Evolutionary conservation across 2,113 vertebrate species (phyloP).

Genomic region (Camelus bactrianus): DNA sequence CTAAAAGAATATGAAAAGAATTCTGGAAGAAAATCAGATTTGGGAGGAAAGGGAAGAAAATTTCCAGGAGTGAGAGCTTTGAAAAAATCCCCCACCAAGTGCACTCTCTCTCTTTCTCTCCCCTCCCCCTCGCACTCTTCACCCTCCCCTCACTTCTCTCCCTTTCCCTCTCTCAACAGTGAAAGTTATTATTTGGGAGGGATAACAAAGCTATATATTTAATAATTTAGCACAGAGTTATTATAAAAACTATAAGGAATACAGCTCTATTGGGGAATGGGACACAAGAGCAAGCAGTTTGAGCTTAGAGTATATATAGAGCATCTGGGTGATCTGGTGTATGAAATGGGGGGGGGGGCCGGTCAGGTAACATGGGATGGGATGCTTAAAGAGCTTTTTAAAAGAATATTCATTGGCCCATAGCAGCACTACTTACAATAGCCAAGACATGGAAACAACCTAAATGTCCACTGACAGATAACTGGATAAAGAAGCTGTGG

Average conservation of each 20-base stretch:
- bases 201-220: not conserved
- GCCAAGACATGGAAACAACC: too few relatives aligned
- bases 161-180: not conserved
- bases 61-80: not conserved
- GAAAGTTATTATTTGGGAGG: not conserved
- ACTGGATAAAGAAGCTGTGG: too few relatives aligned
- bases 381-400: not conserved
- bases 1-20: not conserved
- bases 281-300: not conserved
- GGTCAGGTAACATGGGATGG: not conserved
- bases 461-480: too few relatives aligned
- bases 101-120: not conserved
- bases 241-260: slow-evolving; percentile 2
- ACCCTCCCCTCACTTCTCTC: fast-evolving
- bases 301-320: not conserved
- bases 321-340: not conserved
- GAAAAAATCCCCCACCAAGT: not conserved
- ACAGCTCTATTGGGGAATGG: not conserved
- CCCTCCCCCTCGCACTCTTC: fast-evolving
- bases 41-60: not conserved
- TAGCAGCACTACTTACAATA: too few relatives aligned
- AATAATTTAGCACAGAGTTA: not conserved
- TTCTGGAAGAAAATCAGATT: not conserved
- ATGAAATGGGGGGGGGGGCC: not conserved
- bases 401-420: not conserved